Evolutionary conservation across 2,113 vertebrate species (phyloP), one percentile per base, ranked within the genome.

Genomic region (Apaloderma vittatum): DNA sequence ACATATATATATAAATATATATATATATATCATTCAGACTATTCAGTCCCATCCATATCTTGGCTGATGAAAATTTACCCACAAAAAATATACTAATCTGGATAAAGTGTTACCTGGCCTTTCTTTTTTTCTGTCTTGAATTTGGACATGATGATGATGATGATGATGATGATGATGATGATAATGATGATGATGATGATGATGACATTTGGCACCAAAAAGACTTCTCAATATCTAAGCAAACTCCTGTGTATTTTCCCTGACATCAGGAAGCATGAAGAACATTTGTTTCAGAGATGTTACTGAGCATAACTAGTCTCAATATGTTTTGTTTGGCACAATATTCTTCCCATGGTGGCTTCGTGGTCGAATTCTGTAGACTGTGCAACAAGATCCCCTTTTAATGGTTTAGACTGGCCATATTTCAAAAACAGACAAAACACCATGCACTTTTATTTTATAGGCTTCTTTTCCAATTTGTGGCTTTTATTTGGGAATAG

Each of bases 281-380:
- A 97, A 79, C 66, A 80, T 97, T 97, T 97, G 90, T 93, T 96
- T 98, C 98, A 88, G 91, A 95, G 82, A 96, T 97, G 97, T 98
- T 95, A 95, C 93, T 97, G 94, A 96, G 80, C 76, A 93, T 94
- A 93, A 95, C 93, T 97, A 93, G 94, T 97, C 90, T 96, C 96
- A 74, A 97, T 97, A 93, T 97, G 97, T 97, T 98, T 97, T 97
- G 63, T 88, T 98, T 98, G 98, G 97, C 97, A 93, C 57, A 77
- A 57, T 26, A 37, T 52, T 93, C 96, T 91, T 94, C 88, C 68
- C 97, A 84, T 74, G 90, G 94, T 97, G 93, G 75, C 94, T 97
- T 98, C 5, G 71, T 9, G 79, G 93, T 95, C 97, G 79, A 91
- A 97, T 97, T 97, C 97, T 97, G 81, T 91, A 98, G 96, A 97